Evolutionary conservation across 2,888 invertebrate species (phyloP).

Genomic region (Lottia scabra): DNA sequence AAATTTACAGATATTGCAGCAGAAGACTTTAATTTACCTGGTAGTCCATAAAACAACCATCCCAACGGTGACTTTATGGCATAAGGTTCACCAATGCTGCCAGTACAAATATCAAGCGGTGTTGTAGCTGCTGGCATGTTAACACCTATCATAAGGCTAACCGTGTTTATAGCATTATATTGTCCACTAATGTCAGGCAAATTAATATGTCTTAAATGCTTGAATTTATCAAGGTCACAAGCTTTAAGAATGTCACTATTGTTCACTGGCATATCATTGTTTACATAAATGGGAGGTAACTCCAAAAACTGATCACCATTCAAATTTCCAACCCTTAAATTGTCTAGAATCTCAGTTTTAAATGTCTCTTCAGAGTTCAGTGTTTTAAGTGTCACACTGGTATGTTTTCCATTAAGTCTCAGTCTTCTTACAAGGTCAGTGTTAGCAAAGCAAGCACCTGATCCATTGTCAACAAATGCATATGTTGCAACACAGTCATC

Average conservation of each 20-base stretch:
- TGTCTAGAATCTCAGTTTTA: neutral
- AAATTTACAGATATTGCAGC: constrained; percentile 8
- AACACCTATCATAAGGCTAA: too few relatives aligned
- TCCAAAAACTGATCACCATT: neutral
- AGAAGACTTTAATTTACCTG: neutral
- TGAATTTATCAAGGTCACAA: too few relatives aligned
- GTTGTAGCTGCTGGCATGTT: too few relatives aligned
- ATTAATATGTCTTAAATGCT: too few relatives aligned
- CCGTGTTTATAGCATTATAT: too few relatives aligned
- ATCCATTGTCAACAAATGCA: neutral
- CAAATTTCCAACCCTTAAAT: neutral
- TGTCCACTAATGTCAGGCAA: too few relatives aligned
- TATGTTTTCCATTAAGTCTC: neutral
- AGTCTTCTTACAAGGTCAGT: neutral
- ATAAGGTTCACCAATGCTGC: constrained; percentile 25
- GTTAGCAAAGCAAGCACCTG: neutral
- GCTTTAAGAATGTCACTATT: too few relatives aligned
- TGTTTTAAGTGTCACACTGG: neutral
- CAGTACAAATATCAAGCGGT: too few relatives aligned
- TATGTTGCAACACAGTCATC: neutral
- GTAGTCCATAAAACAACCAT: constrained; percentile 25
- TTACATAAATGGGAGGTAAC: neutral
- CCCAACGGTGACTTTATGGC: constrained; percentile 21
- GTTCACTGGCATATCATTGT: too few relatives aligned
- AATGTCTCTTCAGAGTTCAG: neutral